A percentile compares a stretch with the other conserved stretches of the same genome.
Conservation (phyloP, 2,797 vertebrate species). For the Malacoraja senta region DNA sequence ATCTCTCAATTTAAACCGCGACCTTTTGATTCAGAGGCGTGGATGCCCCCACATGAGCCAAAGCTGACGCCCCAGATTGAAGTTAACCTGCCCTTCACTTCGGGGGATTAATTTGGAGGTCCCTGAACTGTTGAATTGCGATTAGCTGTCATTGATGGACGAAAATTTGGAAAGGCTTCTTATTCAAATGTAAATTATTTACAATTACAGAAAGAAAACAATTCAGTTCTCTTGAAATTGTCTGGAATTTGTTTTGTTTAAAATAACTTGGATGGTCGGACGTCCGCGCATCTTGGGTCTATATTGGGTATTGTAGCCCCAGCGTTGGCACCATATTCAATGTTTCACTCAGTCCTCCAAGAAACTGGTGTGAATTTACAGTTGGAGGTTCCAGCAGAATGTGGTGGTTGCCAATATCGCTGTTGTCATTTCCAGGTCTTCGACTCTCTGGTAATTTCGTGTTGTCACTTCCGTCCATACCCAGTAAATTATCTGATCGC, state of each 20-base stretch:
- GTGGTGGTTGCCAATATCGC: not conserved
- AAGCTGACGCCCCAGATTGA: not conserved
- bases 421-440: not conserved
- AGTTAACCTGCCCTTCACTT: conserved; percentile 9
- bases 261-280: not conserved
- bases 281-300: not conserved
- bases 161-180: not conserved
- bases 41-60: not conserved
- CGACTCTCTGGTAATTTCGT: not conserved
- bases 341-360: not conserved
- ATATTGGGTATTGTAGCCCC: not conserved
- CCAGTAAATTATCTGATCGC: not conserved
- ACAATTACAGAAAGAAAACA: not conserved
- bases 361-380: not conserved
- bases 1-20: not conserved
- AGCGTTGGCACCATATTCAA: not conserved
- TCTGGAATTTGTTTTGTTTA: not conserved
- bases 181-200: no score
- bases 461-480: not conserved
- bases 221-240: not conserved
- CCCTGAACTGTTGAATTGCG: not conserved
- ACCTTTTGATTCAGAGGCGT: not conserved
- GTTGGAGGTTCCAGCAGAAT: not conserved
- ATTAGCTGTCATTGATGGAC: not conserved
- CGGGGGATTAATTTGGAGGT: not conserved